Evolutionary conservation across 2,888 invertebrate species (phyloP).

Genomic region (Heteromyza rotundicornis): DNA sequence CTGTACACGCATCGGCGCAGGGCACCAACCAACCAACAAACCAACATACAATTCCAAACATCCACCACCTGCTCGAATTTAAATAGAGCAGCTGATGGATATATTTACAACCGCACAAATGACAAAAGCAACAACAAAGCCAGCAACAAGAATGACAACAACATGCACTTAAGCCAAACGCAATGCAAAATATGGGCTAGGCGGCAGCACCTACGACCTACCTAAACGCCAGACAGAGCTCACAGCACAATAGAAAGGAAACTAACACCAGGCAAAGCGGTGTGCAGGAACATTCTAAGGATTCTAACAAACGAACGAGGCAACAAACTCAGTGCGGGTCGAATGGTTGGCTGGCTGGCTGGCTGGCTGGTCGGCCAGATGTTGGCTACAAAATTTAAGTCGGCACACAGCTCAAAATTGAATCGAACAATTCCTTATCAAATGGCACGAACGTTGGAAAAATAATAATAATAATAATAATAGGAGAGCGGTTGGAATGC

Average conservation of each 20-base stretch:
- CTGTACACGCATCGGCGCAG: not conserved
- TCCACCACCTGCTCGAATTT: constrained; percentile 5
- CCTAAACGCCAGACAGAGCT: constrained; percentile 4
- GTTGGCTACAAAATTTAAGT: constrained; percentile 26
- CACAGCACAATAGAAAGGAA: not conserved
- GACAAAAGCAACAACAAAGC: not conserved
- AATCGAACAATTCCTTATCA: constrained; percentile 2
- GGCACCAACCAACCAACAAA: not conserved
- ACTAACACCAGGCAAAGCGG: constrained; percentile 1
- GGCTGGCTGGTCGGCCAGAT: constrained; percentile 6
- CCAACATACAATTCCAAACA: not conserved
- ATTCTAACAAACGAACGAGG: not conserved
- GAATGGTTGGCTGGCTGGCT: constrained; percentile 15
- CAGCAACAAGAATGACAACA: not conserved
- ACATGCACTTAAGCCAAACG: not conserved
- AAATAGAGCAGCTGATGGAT: constrained; percentile 7
- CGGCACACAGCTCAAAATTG: constrained; percentile 21
- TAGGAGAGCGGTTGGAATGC: constrained; percentile 15
- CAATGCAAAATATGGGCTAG: not conserved
- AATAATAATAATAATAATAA: not conserved
- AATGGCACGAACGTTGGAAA: no score
- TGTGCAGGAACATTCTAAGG: not conserved
- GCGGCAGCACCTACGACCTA: constrained; percentile 8
- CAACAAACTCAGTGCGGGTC: constrained; percentile 6
- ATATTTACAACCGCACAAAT: not conserved